phyloP scores from a whole-genome alignment of 1,140 invertebrate genomes.

The Nilaparvata lugens region DNA sequence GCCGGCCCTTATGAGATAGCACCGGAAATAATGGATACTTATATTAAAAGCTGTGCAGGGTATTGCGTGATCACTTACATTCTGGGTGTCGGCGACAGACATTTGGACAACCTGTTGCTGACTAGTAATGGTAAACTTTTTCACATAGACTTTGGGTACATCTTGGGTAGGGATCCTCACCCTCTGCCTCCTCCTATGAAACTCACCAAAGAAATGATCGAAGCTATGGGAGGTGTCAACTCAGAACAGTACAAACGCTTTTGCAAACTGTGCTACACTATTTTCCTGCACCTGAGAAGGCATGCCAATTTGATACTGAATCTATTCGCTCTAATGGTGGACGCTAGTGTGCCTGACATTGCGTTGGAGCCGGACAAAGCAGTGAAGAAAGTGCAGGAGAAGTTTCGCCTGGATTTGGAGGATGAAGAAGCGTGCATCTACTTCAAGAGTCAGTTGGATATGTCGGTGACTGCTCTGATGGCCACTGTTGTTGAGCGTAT shows the following conservation, averaged over 20 bases:
- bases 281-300: not conserved
- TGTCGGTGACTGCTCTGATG: not conserved
- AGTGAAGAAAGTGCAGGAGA: not conserved
- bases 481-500: not conserved
- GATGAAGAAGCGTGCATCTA: not conserved
- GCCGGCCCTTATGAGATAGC: constrained; percentile 82
- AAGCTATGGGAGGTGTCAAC: not conserved
- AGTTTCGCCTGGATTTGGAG: not conserved
- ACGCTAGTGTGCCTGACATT: constrained; percentile 3
- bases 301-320: constrained; percentile 1
- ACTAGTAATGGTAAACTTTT: not conserved
- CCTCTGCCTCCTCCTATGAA: not conserved
- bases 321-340: not conserved
- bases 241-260: not conserved
- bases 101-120: constrained; percentile 4
- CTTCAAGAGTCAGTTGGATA: not conserved
- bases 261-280: not conserved
- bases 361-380: not conserved
- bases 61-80: constrained; percentile 6
- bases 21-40: constrained; percentile 49
- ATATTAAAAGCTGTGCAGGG: constrained; percentile 1
- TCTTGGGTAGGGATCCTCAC: not conserved
- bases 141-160: constrained; percentile 3
- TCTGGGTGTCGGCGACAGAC: not conserved
- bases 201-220: not conserved